Evolutionary conservation across 2,113 vertebrate species (phyloP).

Genomic region (Ariopsis seemanni): DNA sequence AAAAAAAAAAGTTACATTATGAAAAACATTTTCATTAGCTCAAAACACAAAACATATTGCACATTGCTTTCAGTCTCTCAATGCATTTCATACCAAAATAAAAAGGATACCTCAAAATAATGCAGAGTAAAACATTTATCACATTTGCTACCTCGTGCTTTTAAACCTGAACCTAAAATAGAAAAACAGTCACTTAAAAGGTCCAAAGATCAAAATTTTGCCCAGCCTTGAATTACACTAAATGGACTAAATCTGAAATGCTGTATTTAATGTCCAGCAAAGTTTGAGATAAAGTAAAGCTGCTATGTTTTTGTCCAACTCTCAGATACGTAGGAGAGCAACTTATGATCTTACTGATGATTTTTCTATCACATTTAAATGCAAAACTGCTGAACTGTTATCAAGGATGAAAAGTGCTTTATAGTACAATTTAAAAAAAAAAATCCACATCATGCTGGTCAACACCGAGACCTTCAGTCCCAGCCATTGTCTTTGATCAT

Average conservation of each 20-base stretch:
- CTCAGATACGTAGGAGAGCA: background rate
- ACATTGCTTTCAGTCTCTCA: constrained; percentile 40
- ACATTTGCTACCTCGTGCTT: constrained; percentile 36
- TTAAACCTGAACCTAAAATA: constrained; percentile 34
- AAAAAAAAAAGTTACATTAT: constrained; percentile 27
- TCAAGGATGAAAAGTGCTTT: constrained; percentile 37
- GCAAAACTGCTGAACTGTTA: constrained; percentile 34
- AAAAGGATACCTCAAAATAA: constrained; percentile 19
- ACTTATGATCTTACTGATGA: background rate
- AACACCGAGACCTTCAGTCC: constrained; percentile 78
- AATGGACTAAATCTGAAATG: constrained; percentile 15
- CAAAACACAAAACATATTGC: constrained; percentile 2
- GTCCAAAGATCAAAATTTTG: background rate
- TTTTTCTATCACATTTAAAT: background rate
- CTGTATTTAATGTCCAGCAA: background rate
- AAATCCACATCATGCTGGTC: constrained; percentile 69
- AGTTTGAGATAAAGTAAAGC: constrained; percentile 8
- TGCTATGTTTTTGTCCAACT: background rate
- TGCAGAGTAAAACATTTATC: constrained; percentile 21
- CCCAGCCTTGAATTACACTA: constrained; percentile 36
- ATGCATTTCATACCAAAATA: constrained; percentile 31
- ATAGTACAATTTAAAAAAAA: constrained; percentile 30
- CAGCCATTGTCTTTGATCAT: constrained; percentile 99
- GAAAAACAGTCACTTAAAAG: constrained; percentile 13
- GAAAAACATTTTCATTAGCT: constrained; percentile 27